phyloP scores from a whole-genome alignment of 1,140 invertebrate genomes.

The Zaprionus gabonicus region DNA sequence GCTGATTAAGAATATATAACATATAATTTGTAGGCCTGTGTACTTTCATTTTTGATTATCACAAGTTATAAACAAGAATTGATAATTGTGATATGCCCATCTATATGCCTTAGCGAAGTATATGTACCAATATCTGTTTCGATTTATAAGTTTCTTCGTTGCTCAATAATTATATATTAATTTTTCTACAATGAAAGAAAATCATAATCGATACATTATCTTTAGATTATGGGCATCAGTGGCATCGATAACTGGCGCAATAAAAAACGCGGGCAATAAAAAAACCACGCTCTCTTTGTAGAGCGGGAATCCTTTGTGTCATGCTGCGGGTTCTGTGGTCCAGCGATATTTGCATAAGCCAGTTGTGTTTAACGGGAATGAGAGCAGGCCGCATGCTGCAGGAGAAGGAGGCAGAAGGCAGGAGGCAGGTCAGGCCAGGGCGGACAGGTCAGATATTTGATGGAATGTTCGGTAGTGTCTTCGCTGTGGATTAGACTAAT shows the following conservation, averaged over 20 bases:
- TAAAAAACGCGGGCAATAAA: conserved; percentile 29
- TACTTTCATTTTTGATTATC: too few species aligned
- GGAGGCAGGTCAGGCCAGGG: background rate
- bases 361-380: conserved; percentile 45
- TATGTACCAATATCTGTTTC: too few species aligned
- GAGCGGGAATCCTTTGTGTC: conserved; percentile 37
- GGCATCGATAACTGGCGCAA: conserved; percentile 1
- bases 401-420: background rate
- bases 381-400: background rate
- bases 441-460: conserved; percentile 20
- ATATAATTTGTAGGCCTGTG: background rate
- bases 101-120: too few species aligned
- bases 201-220: background rate
- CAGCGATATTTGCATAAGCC: conserved; percentile 52
- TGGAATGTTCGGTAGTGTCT: conserved; percentile 35
- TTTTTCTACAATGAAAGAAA: background rate
- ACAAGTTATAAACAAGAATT: too few species aligned
- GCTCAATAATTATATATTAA: too few species aligned
- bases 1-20: background rate
- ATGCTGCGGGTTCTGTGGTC: conserved; percentile 62
- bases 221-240: background rate
- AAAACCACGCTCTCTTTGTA: conserved; percentile 37
- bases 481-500: conserved; percentile 70
- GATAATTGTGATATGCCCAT: too few species aligned
- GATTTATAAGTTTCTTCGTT: too few species aligned